Conservation (phyloP, 1,140 invertebrate species). For the Hylaeus volcanicus region DNA sequence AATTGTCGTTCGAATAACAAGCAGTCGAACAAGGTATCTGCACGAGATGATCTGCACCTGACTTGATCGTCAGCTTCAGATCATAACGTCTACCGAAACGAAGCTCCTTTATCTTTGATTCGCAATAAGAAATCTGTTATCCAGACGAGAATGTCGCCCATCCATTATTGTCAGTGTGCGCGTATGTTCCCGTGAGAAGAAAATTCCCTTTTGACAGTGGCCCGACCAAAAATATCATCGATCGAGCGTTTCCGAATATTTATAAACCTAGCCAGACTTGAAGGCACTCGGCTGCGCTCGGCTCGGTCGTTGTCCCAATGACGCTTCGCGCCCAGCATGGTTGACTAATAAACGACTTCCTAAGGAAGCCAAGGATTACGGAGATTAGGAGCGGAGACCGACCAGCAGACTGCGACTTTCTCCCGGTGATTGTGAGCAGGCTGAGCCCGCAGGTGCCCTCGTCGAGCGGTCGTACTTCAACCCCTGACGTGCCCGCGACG, state of each 20-base stretch:
- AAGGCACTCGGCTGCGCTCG: constrained; percentile 41
- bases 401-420: constrained; percentile 57
- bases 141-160: too few species aligned
- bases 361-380: constrained; percentile 79
- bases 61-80: too few species aligned
- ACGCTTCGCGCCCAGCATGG: constrained; percentile 50
- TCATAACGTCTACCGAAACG: too few species aligned
- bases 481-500: constrained; percentile 45
- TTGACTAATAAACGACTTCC: constrained; percentile 80
- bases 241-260: constrained; percentile 43
- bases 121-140: too few species aligned
- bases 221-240: constrained; percentile 25
- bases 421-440: constrained; percentile 43
- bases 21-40: too few species aligned
- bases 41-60: too few species aligned
- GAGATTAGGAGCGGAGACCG: constrained; percentile 73
- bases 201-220: not conserved
- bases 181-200: not conserved
- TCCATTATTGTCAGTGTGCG: too few species aligned
- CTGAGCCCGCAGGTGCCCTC: constrained; percentile 68
- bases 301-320: constrained; percentile 43
- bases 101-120: too few species aligned
- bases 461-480: constrained; percentile 54
- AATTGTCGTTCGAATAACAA: too few species aligned
- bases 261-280: constrained; percentile 44